Conservation (phyloP, 2,797 vertebrate species). For the Acipenser transmontanus region DNA sequence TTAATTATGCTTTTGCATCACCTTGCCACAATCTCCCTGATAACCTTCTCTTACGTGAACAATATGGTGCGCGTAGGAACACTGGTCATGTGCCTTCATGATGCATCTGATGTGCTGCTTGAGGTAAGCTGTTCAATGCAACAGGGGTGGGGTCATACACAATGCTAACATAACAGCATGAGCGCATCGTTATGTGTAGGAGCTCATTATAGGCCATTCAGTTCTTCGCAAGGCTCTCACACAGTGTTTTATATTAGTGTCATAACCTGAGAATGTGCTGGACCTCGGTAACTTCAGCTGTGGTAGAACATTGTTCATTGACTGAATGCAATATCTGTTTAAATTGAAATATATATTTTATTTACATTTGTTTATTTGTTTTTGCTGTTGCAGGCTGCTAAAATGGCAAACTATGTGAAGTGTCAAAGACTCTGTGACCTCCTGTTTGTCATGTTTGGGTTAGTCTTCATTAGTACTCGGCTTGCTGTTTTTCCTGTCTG, state of each 20-base stretch:
- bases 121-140: conserved; percentile 68
- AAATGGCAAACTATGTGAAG: conserved; percentile 98
- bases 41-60: conserved; percentile 88
- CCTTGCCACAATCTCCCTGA: conserved; percentile 72
- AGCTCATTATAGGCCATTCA: too few relatives aligned
- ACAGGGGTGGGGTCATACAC: background rate
- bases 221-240: too few relatives aligned
- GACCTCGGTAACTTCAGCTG: too few relatives aligned
- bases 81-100: conserved; percentile 87
- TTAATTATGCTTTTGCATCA: conserved; percentile 92
- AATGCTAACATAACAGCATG: background rate
- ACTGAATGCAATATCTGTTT: background rate
- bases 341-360: background rate
- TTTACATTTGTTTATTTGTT: conserved; percentile 5
- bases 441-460: conserved; percentile 86
- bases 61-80: conserved; percentile 91
- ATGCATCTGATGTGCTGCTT: conserved; percentile 78
- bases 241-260: too few relatives aligned
- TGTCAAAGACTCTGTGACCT: conserved; percentile 94
- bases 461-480: conserved; percentile 89
- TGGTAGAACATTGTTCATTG: too few relatives aligned
- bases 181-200: background rate
- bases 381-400: conserved; percentile 80
- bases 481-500: conserved; percentile 89
- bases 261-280: too few relatives aligned